Base-by-base conservation (phyloP, 2,113 vertebrate species). In the Aegithalos caudatus region DNA sequence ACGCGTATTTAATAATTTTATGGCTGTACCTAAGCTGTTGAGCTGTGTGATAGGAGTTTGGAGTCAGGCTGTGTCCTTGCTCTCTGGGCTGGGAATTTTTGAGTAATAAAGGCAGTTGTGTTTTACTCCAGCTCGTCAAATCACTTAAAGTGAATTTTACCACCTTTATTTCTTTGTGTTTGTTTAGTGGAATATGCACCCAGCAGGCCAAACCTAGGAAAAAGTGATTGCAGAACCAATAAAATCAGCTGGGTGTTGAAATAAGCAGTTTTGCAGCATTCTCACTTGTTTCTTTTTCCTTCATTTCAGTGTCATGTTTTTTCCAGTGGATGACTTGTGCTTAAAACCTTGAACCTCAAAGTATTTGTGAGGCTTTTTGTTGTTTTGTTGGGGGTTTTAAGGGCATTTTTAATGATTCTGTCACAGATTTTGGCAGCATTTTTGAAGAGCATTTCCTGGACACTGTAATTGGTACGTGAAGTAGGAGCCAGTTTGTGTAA, bases 381-480 rank as follows among this genome's bases (percentile, higher is more conserved):
- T 61, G 21, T 21, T 61, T 82, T 40, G 4, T 17, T 45, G 35
- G 11, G 20, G 27, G 29, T 9, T 80, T 77, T 48, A 54, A 61
- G 56, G 38, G n/a, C 38, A 22, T 40, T 53, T 88, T 84, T 33
- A 47, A 16, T 7, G 10, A 17, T 83, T 81, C 16, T 72, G 13
- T 37, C 16, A 9, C 33, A 62, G 67, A 11, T 92, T 40, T 35
- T 78, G n/a, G 40, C 8, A 56, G 27, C 14, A 2, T 16, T 56
- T 50, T 22, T 16, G 53, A 54, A 42, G 48, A 20, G 2, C 4
- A 8, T 91, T 44, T 77, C 37, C 35, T 25, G 66, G 86, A 53
- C 10, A 2, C 25, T 28, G 0, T 12, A 40, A 40, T 47, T 33
- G 21, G 42, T 20, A 25, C 3, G 0, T 23, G 20, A 48, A 44